Evolutionary conservation across 2,113 vertebrate genomes (phyloP).

Genomic region (Neopipo cinnamomea): DNA sequence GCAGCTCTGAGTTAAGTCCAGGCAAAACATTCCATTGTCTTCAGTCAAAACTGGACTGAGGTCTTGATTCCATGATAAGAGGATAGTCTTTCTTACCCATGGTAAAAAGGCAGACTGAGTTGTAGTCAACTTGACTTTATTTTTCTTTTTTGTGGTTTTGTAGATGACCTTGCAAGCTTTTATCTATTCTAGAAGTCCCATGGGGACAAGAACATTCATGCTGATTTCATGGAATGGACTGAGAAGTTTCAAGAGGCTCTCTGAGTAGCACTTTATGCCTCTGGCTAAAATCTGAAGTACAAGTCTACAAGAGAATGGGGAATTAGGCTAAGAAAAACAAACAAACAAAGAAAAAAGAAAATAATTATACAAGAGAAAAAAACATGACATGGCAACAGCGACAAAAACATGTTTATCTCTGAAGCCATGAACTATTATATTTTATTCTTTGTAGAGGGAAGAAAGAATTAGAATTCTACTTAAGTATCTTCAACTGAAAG

Average conservation of each 20-base stretch:
- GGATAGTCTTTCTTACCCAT: background rate
- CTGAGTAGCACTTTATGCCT: conserved; percentile 24
- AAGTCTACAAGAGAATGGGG: conserved; percentile 32
- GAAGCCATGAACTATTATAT: background rate
- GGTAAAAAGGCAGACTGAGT: background rate
- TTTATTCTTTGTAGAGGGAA: background rate
- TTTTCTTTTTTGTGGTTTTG: background rate
- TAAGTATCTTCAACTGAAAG: background rate
- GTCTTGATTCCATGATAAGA: background rate
- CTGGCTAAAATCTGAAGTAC: conserved; percentile 42
- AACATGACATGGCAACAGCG: background rate
- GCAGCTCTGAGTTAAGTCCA: background rate
- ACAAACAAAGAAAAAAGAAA: background rate
- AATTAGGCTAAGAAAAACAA: conserved; percentile 5
- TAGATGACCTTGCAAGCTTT: conserved; percentile 35
- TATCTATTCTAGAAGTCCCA: conserved; percentile 36
- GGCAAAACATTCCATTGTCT: background rate
- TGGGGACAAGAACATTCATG: conserved; percentile 1
- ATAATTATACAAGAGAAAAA: background rate
- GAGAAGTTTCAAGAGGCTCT: conserved; percentile 31
- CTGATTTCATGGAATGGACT: conserved; percentile 41
- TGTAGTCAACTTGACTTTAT: background rate
- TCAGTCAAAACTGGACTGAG: background rate
- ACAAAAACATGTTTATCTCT: background rate
- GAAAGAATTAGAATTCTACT: background rate